These are phyloP conservation scores for Hybos culiciformis DNA, from an alignment of 2,888 invertebrate genomes.

Conservation along the genomic window DNA sequence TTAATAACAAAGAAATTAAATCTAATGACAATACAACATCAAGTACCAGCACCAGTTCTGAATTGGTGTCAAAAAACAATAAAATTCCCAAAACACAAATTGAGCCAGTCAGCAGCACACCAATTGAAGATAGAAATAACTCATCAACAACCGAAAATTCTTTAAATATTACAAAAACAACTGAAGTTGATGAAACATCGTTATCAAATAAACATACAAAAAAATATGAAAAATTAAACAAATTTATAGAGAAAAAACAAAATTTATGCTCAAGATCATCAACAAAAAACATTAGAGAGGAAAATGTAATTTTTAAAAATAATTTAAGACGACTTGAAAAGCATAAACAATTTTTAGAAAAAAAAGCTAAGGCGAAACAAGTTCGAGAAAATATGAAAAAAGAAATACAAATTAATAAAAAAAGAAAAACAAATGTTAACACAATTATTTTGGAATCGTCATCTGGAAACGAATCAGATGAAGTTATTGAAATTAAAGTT, in stretches of 20 bases:
- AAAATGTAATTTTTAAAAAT: slow-evolving; percentile 8
- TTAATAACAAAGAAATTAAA: no score
- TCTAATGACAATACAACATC: no score
- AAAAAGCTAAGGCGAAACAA: slow-evolving; percentile 13
- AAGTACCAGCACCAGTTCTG: no score
- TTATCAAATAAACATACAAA: background rate
- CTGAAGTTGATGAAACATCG: no score
- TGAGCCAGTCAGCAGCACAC: no score
- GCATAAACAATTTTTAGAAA: slow-evolving; percentile 20
- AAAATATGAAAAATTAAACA: slow-evolving; percentile 16
- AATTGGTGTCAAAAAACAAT: no score
- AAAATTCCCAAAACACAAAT: no score
- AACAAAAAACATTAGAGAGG: background rate
- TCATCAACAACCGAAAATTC: no score
- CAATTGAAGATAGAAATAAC: no score
- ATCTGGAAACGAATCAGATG: slow-evolving; percentile 23
- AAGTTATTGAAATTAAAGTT: slow-evolving; percentile 26
- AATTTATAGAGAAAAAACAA: slow-evolving; percentile 21
- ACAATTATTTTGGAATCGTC: slow-evolving; percentile 20
- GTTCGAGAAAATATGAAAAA: slow-evolving; percentile 3
- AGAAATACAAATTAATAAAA: background rate
- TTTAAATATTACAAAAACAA: no score
- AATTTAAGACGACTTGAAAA: slow-evolving; percentile 16
- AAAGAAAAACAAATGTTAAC: slow-evolving; percentile 11
- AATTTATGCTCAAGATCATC: no score